phyloP scores from a whole-genome alignment of 2,113 vertebrate genomes.

The Thamnaconus septentrionalis region DNA sequence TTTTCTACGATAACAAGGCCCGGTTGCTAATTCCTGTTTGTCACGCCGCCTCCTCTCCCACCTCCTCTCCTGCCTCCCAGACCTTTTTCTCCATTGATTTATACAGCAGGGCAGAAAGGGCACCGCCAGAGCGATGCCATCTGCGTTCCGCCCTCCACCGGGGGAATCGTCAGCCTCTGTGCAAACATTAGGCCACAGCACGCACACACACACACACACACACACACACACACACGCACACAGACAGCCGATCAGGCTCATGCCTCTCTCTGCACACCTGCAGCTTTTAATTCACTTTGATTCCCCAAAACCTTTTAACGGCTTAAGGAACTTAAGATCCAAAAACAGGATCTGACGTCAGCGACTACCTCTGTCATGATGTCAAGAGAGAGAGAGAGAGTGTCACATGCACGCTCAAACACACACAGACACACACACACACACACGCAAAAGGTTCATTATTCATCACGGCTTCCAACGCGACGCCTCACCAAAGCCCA shows the following conservation, averaged over 20 bases:
- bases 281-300: slow-evolving; percentile 34
- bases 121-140: slow-evolving; percentile 28
- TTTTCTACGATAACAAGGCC: no score
- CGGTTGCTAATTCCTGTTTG: neutral
- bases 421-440: neutral
- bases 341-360: neutral
- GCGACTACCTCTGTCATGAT: neutral
- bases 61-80: slow-evolving; percentile 11
- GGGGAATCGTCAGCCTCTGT: slow-evolving; percentile 11
- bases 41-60: neutral
- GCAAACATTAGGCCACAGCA: slow-evolving; percentile 20
- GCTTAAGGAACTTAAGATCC: slow-evolving; percentile 10
- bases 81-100: slow-evolving; percentile 28
- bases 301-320: slow-evolving; percentile 31
- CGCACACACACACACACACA: neutral
- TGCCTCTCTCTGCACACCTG: slow-evolving; percentile 27
- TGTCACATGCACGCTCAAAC: neutral
- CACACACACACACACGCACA: neutral
- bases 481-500: neutral
- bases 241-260: slow-evolving; percentile 9
- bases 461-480: slow-evolving; percentile 2
- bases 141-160: slow-evolving; percentile 30
- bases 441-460: neutral
- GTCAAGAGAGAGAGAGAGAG: neutral
- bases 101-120: slow-evolving; percentile 5